Percentiles rank a stretch among this genome's conserved stretches.
Evolutionary conservation across 2,797 vertebrate species (phyloP).

Genomic region (Pipistrellus kuhlii): DNA sequence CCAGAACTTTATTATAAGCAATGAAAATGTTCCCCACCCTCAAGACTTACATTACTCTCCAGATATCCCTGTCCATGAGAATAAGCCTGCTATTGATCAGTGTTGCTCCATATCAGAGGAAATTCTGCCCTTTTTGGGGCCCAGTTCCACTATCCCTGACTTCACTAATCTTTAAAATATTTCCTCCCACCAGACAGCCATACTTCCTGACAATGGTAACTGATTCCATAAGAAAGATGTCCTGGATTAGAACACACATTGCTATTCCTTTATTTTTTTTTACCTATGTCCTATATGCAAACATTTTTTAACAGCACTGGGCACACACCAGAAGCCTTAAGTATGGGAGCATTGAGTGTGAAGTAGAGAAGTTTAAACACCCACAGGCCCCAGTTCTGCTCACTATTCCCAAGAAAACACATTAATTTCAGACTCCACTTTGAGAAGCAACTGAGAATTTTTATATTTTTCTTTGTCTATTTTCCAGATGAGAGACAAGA

Average conservation of each 20-base stretch:
- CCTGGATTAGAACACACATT: not conserved
- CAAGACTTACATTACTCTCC: not conserved
- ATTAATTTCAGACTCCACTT: not conserved
- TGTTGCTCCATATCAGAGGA: not conserved
- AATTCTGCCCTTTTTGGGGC: not conserved
- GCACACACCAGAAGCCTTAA: not conserved
- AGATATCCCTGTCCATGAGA: not conserved
- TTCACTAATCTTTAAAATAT: not conserved
- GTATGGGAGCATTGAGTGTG: not conserved
- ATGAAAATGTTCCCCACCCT: not conserved
- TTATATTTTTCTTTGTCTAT: not conserved
- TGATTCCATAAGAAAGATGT: not conserved
- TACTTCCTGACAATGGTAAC: not conserved
- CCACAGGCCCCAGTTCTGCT: not conserved
- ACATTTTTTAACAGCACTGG: not conserved
- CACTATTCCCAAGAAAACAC: not conserved
- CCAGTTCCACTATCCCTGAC: not conserved
- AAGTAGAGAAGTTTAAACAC: not conserved
- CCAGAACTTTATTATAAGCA: not conserved
- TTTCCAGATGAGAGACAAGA: slow-evolving; percentile 17
- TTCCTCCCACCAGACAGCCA: not conserved
- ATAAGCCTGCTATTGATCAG: not conserved
- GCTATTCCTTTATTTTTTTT: not conserved
- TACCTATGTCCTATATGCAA: not conserved
- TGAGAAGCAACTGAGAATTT: not conserved